Evolutionary conservation across 2,888 invertebrate genomes (phyloP), one percentile per base, ranked within the genome.

Genomic region (Spilarctia lutea): DNA sequence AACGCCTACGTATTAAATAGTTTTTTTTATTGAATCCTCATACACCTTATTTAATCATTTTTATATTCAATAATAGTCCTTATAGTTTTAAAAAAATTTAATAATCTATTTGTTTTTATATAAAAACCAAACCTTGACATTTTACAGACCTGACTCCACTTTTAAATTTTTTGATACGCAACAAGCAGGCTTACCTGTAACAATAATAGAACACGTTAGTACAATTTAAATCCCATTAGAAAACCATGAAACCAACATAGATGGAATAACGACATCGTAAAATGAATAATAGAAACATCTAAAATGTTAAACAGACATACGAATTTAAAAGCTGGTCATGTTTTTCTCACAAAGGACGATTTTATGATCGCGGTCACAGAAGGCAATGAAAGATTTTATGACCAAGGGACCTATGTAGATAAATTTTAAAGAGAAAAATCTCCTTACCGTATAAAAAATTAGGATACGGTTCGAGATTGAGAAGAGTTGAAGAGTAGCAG

Each of bases 341-440:
- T 77, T 78, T 80, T 79, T 86, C 88, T 86, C 78, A 81, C 78
- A 87, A 85, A 84, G 81, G 85, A 84, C 84, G 78, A 79, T 75
- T 92, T 91, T 89, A 92, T 85, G 84, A 87, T 75, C 76, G 73
- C 67, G 82, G 83, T 80, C 82, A 79, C 82, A 81, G 83, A 82
- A 83, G 77, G 86, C 86, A 86, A 89, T 89, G 87, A 91, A 89
- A 87, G 78, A 86, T 86, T 92, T 92, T 89, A 92, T 87, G 91
- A 80, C 72, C 68, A 76, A 84, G 81, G 82, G 79, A 76, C 72
- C 75, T 70, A 74, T 73, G 72, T 71, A 78, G 77, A 83, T 83
- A 83, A 80, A 85, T 83, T 81, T 81, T 73, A 78, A 75, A 79
- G 75, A 75, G 75, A 75, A 83, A 85, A 80, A 81, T 71, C 76